Percentiles rank a stretch among this genome's conserved stretches.
Conservation (phyloP, 2,888 invertebrate species). For the Ophion costatus region DNA sequence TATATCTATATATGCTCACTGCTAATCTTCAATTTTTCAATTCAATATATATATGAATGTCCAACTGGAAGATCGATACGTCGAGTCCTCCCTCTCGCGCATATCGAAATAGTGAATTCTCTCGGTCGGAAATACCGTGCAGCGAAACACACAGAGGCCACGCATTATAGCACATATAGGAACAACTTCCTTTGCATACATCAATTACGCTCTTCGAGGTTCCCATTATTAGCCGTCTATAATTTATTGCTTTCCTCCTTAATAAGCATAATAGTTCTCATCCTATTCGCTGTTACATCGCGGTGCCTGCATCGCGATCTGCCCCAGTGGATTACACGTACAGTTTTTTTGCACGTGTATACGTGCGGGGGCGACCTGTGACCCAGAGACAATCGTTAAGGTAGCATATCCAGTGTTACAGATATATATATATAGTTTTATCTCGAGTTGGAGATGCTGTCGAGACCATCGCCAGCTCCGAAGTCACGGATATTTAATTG, state of each 20-base stretch:
- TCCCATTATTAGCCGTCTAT: constrained; percentile 81
- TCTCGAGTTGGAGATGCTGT: constrained; percentile 16
- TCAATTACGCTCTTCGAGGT: constrained; percentile 79
- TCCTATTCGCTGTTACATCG: constrained; percentile 75
- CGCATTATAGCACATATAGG: constrained; percentile 58
- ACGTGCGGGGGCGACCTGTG: constrained; percentile 77
- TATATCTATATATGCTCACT: background rate
- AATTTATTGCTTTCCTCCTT: constrained; percentile 83
- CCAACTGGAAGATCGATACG: constrained; percentile 53
- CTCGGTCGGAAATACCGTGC: constrained; percentile 45
- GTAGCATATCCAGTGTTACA: constrained; percentile 78
- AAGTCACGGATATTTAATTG: constrained; percentile 80
- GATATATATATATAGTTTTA: constrained; percentile 26
- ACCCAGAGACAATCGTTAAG: constrained; percentile 82
- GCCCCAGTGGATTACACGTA: constrained; percentile 27
- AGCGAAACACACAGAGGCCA: constrained; percentile 46
- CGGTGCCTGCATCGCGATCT: constrained; percentile 62
- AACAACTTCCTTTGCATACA: constrained; percentile 81
- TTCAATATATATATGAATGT: constrained; percentile 1
- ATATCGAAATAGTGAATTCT: constrained; percentile 48
- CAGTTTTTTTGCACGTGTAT: constrained; percentile 68
- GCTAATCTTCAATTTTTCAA: no score
- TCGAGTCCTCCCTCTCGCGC: constrained; percentile 33
- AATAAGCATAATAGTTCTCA: constrained; percentile 83
- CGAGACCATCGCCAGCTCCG: constrained; percentile 50